These are phyloP conservation scores for Clytia hemisphaerica DNA, from an alignment of 30 jellyfish, hydroid and myxozoan species.

Conservation along the genomic window DNA sequence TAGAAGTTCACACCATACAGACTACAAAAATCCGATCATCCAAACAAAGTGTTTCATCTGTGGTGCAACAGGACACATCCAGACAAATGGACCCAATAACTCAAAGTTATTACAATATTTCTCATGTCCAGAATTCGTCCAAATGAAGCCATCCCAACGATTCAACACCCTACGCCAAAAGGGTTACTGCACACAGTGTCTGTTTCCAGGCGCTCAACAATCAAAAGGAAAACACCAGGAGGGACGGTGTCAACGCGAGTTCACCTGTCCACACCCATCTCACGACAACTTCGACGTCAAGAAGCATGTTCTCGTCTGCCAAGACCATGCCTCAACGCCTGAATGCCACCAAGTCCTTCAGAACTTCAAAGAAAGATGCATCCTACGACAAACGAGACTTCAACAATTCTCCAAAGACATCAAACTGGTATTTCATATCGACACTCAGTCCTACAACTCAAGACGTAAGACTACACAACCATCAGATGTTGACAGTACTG, in stretches of 20 bases:
- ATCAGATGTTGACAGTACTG: too few relatives aligned
- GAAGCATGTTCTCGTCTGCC: constrained; percentile 7
- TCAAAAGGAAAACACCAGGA: constrained; percentile 10
- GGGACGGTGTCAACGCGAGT: constrained; percentile 12
- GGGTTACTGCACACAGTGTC: constrained; percentile 13
- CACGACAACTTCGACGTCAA: background rate
- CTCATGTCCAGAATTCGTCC: constrained; percentile 1
- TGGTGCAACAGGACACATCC: constrained; percentile 9
- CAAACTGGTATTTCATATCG: background rate
- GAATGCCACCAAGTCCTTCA: constrained; percentile 9
- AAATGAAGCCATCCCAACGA: constrained; percentile 14
- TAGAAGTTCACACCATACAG: constrained; percentile 51
- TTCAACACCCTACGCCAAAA: background rate
- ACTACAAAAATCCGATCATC: background rate
- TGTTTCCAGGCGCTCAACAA: constrained; percentile 12
- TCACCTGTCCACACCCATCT: constrained; percentile 26
- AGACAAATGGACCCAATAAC: constrained; percentile 9
- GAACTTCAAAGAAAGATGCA: constrained; percentile 6
- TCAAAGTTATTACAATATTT: constrained; percentile 9
- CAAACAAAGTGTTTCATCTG: constrained; percentile 12
- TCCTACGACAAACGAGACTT: constrained; percentile 3
- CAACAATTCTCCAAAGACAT: constrained; percentile 6
- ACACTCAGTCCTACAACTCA: too few relatives aligned
- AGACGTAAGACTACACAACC: too few relatives aligned
- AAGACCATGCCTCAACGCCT: constrained; percentile 1